These are phyloP conservation scores for Micromesistius poutassou DNA, from an alignment of 2,797 vertebrate species.

Conservation along the genomic window DNA sequence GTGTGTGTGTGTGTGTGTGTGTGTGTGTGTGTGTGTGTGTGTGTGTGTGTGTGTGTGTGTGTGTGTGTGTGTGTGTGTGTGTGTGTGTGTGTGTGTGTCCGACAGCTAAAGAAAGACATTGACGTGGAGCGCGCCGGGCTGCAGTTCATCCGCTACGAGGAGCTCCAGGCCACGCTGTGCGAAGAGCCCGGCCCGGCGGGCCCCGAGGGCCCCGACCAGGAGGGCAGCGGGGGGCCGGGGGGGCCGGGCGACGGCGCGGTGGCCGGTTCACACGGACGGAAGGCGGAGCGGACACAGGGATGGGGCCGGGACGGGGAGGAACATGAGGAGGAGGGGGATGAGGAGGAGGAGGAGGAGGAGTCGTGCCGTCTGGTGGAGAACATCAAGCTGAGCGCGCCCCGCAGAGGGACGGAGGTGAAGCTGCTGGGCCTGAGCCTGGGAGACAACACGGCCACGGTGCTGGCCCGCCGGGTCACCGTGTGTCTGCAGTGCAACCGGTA, in stretches of 20 bases:
- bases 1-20: too few relatives aligned
- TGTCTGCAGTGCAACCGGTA: conserved; percentile 79
- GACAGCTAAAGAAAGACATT: conserved; percentile 78
- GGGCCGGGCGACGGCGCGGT: background rate
- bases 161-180: conserved; percentile 69
- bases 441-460: conserved; percentile 74
- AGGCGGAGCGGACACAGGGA: conserved; percentile 15
- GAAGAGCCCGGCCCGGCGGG: conserved; percentile 38
- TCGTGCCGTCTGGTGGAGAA: conserved; percentile 65
- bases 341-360: conserved; percentile 43
- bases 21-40: too few relatives aligned
- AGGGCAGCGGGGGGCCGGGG: background rate
- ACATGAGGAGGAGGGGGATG: conserved; percentile 16
- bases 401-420: conserved; percentile 78
- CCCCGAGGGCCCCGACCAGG: background rate
- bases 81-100: too few relatives aligned
- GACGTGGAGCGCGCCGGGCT: conserved; percentile 77
- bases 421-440: conserved; percentile 75
- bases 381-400: conserved; percentile 67
- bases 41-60: too few relatives aligned
- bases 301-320: conserved; percentile 11
- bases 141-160: conserved; percentile 78
- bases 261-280: background rate
- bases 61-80: too few relatives aligned
- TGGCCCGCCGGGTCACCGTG: conserved; percentile 67